Base-by-base conservation (phyloP, 2,797 vertebrate species). In the Knipowitschia caucasica region DNA sequence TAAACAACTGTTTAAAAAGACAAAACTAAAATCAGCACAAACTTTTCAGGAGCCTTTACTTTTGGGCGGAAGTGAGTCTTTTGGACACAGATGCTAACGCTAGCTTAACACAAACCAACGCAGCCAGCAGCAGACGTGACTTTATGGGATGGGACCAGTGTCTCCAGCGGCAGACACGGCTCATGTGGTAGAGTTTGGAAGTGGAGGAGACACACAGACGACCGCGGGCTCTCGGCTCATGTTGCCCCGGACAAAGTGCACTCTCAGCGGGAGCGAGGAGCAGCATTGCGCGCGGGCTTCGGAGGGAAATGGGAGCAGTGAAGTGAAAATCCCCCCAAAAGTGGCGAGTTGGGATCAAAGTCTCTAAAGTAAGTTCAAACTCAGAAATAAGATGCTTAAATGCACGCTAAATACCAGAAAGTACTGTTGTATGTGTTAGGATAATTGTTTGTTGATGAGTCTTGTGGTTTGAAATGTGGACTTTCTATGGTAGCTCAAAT, bases 231-330 rank as follows among this genome's bases (percentile, higher is more conserved):
- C 26, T 0, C 24, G 56, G 60, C 64, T 53, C 64, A 53, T 68
- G 72, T 35, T 34, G 67, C 33, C 30, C 54, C 21, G 44, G 44
- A 7, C 58, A 45, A 33, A n/a, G 26, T 21, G 35, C 18, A 23
- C 46, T 47, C 39, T 30, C 36, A 31, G 30, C 21, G 42, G 64
- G 65, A 56, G 56, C 15, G 50, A 1, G 71, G 31, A 30, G 52
- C 64, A 68, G 30, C 46, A 40, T n/a, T 18, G 4, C 18, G 62
- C 69, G 69, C 34, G 72, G 71, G 59, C 54, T 35, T 53, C 29
- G 45, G 24, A 26, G 12, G 15, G 61, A 73, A 56, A 88, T 84
- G 78, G 82, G 76, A 79, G 74, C 79, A 60, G 79, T 83, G 71
- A 83, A 87, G 79, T 85, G 76, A 85, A 68, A 59, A 39, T 24